Percentiles rank a stretch among this genome's conserved stretches.
phyloP scores from a whole-genome alignment of 2,888 invertebrate species.

The Gastracanthus pulcherrimus region DNA sequence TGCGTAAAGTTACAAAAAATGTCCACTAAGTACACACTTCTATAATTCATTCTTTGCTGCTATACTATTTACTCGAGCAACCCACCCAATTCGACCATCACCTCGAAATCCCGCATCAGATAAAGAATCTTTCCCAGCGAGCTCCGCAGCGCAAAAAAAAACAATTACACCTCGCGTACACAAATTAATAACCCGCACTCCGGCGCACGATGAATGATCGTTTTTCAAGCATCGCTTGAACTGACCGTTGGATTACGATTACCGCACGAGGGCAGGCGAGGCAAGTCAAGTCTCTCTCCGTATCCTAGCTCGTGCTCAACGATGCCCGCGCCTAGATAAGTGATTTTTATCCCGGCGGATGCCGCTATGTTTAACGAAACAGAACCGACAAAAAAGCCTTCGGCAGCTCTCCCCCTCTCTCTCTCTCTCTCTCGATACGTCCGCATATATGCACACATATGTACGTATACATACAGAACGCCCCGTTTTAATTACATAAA shows the following conservation, averaged over 20 bases:
- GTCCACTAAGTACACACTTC: too few relatives aligned
- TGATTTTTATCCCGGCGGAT: neutral
- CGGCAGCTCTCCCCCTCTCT: too few relatives aligned
- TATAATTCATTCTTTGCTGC: neutral
- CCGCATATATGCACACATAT: neutral
- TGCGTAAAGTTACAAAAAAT: too few relatives aligned
- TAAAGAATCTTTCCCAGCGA: neutral
- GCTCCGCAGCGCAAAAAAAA: neutral
- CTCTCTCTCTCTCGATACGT: too few relatives aligned
- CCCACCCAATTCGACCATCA: neutral
- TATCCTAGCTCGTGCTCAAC: neutral
- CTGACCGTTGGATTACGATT: neutral
- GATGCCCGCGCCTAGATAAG: constrained; percentile 4
- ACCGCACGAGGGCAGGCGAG: neutral
- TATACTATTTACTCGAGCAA: neutral
- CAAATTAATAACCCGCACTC: constrained; percentile 13
- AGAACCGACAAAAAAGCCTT: constrained; percentile 4
- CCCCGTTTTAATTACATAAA: constrained; percentile 53
- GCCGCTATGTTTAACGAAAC: constrained; percentile 27
- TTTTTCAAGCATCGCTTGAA: neutral
- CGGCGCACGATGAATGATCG: neutral
- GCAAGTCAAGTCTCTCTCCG: neutral
- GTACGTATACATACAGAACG: neutral
- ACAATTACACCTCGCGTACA: neutral
- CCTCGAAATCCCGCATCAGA: neutral